Base-by-base conservation (phyloP, 2,113 vertebrate species). In the Octodon degus region DNA sequence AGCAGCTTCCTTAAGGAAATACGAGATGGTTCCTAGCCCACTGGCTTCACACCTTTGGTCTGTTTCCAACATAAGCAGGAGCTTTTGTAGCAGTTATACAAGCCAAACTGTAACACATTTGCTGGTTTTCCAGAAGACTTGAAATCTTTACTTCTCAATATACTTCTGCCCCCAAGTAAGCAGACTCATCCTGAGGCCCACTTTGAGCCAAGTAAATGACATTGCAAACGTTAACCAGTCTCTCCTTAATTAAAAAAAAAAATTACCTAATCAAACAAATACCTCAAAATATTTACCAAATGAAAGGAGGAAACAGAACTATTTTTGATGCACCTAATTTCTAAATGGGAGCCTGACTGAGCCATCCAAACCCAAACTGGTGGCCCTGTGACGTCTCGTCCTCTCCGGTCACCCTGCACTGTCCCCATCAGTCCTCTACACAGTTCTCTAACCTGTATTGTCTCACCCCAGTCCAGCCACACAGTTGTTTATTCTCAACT, bases 201-300 rank as follows among this genome's bases (percentile, higher is more conserved):
- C 24, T 68, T 87, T 53, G 68, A 85, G 87, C 86, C 74, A 80
- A 93, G 27, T 13, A 37, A 63, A 87, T 76, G 77, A 72, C 70
- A 89, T 68, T 96, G 87, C 93, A 92, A 96, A 86, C 68, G 60
- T 60, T 77, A 93, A 84, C 16, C 43, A 43, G 81, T 72, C 11
- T 89, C 90, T 63, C 37, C 58, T 86, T 50, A 94, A 87, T 81
- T 95, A 79, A 81, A 90, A 88, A 58, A 58, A 70, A 93, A 93
- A 74, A 55, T 67, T 25, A 74, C 30, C 43, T 96, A 82, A 92
- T 63, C 53, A 96, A 94, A 79, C 25, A 92, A 95, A 91, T 58
- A 63, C 32, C 91, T 60, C 50, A 81, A 62, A 76, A 40, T 82
- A 94, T 34, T 90, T 93, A 65, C 63, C 60, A 93, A 85, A 72